Conservation (phyloP, 2,888 invertebrate species). For the Melinaea menophilus region DNA sequence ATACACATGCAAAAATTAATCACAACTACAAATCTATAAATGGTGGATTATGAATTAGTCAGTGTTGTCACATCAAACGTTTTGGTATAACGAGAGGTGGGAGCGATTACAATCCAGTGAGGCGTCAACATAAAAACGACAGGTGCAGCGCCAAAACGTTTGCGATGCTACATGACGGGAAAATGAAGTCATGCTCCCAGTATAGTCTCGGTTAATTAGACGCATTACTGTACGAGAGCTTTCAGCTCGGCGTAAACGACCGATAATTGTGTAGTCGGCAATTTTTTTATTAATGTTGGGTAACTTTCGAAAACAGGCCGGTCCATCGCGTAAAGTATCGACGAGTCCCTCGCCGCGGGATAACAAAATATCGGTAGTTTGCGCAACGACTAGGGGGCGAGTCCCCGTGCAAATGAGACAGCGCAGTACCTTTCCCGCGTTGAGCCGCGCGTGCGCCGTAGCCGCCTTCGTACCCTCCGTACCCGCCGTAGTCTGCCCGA, state of each 20-base stretch:
- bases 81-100: neutral
- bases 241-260: slow-evolving; percentile 5
- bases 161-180: slow-evolving; percentile 7
- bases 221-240: slow-evolving; percentile 1
- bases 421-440: slow-evolving; percentile 90
- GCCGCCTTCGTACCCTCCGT: slow-evolving; percentile 93
- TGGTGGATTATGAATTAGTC: neutral
- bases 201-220: slow-evolving; percentile 1
- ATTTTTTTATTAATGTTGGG: no score
- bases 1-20: slow-evolving; percentile 7
- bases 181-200: slow-evolving; percentile 4
- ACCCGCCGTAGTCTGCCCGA: slow-evolving; percentile 90
- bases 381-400: slow-evolving; percentile 21
- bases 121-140: neutral
- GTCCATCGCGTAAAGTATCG: no score
- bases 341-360: slow-evolving; percentile 8
- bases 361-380: slow-evolving; percentile 11
- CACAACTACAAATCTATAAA: slow-evolving; percentile 1
- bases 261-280: neutral
- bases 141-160: slow-evolving; percentile 2
- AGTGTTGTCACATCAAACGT: slow-evolving; percentile 6
- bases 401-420: slow-evolving; percentile 35
- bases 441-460: slow-evolving; percentile 91
- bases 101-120: neutral
- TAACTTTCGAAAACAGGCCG: no score